Conservation (phyloP, 1,140 invertebrate species). For the Popillia japonica region DNA sequence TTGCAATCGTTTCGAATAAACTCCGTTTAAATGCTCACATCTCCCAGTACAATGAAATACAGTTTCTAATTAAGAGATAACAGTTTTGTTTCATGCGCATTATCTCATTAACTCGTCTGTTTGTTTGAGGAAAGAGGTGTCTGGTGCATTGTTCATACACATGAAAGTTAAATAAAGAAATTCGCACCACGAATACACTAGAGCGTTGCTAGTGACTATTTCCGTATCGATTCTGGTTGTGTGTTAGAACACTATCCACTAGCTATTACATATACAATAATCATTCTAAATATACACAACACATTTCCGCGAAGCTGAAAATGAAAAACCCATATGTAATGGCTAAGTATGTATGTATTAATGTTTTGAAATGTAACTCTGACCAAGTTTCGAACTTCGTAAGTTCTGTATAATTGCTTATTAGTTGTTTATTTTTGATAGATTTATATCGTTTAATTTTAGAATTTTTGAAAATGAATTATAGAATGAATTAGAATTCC, state of each 20-base stretch:
- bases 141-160: not conserved
- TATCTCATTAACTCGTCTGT: constrained; percentile 9
- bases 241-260: not conserved
- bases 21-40: not conserved
- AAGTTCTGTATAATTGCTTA: too few relatives aligned
- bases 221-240: not conserved
- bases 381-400: too few relatives aligned
- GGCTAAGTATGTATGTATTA: too few relatives aligned
- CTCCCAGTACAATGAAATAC: not conserved
- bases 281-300: not conserved
- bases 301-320: not conserved
- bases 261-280: not conserved
- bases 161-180: constrained; percentile 15
- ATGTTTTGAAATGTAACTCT: too few relatives aligned
- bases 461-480: too few relatives aligned
- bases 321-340: too few relatives aligned
- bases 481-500: too few relatives aligned
- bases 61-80: constrained; percentile 15
- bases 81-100: not conserved
- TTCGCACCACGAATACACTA: not conserved
- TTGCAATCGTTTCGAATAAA: not conserved
- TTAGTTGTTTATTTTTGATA: too few relatives aligned
- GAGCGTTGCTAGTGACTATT: not conserved
- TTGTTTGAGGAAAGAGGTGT: constrained; percentile 8
- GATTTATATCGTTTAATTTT: too few relatives aligned